These are phyloP conservation scores for Pyrgilauda ruficollis DNA, from an alignment of 2,113 vertebrate species.

Conservation along the genomic window DNA sequence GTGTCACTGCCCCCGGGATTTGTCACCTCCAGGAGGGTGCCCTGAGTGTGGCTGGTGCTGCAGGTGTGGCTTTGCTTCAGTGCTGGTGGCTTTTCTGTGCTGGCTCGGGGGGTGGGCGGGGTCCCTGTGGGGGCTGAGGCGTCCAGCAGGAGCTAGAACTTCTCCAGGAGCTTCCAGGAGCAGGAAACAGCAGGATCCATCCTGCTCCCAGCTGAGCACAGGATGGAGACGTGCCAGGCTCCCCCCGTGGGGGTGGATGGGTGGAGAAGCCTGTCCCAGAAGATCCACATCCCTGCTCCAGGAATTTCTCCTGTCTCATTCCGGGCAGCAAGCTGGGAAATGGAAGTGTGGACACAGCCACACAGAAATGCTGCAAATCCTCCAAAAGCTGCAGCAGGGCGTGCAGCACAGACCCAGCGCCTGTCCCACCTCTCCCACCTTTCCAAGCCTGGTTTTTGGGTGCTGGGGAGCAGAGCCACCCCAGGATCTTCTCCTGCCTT, in stretches of 20 bases:
- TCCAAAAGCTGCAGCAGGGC: rapidly evolving
- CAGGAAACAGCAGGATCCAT: rapidly evolving
- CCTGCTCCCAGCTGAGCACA: rapidly evolving
- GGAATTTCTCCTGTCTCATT: not conserved
- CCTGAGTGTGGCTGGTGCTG: rapidly evolving
- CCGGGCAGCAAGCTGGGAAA: rapidly evolving
- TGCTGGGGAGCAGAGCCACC: not conserved
- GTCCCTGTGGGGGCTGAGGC: not conserved
- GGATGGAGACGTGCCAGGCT: rapidly evolving
- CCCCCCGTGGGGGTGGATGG: rapidly evolving
- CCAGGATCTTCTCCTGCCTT: not conserved
- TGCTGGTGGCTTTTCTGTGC: not conserved
- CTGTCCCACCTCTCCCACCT: rapidly evolving
- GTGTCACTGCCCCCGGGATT: not conserved
- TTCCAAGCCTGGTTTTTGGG: rapidly evolving
- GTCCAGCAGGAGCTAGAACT: not conserved
- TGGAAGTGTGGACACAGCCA: rapidly evolving
- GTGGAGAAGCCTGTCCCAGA: not conserved
- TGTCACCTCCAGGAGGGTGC: not conserved
- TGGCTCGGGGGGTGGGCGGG: rapidly evolving
- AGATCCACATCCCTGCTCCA: not conserved
- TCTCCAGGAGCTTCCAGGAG: not conserved
- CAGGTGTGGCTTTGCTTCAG: not conserved
- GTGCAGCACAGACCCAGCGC: rapidly evolving
- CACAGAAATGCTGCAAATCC: rapidly evolving